These are phyloP conservation scores for Lydus trimaculatus DNA, from an alignment of 2,888 invertebrate species.

Conservation along the genomic window DNA sequence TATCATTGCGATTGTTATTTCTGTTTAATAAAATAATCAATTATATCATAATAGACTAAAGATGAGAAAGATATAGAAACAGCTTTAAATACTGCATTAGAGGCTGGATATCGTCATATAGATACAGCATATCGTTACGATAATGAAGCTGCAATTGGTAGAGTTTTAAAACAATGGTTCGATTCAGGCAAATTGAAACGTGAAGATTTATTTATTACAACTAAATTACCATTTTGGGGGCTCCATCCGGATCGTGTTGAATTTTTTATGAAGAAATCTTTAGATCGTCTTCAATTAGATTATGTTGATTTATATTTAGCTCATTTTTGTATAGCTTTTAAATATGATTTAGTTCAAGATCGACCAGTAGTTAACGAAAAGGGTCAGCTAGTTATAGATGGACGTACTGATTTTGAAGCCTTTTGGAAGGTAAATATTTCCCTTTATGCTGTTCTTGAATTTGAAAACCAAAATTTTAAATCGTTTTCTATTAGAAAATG, in stretches of 20 bases:
- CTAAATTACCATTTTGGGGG: slow-evolving; percentile 75
- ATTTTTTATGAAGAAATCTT: slow-evolving; percentile 39
- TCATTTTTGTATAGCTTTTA: slow-evolving; percentile 42
- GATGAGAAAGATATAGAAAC: slow-evolving; percentile 68
- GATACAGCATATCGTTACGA: slow-evolving; percentile 79
- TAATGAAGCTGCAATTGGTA: slow-evolving; percentile 78
- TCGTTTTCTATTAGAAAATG: slow-evolving; percentile 63
- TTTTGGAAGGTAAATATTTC: slow-evolving; percentile 37
- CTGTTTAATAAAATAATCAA: neutral
- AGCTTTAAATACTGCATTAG: slow-evolving; percentile 73
- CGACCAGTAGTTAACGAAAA: neutral
- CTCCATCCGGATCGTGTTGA: slow-evolving; percentile 62
- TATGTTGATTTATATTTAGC: slow-evolving; percentile 47
- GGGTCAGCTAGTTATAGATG: slow-evolving; percentile 46
- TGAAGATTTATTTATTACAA: slow-evolving; percentile 81
- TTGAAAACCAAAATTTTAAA: no score
- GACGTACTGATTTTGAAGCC: slow-evolving; percentile 33
- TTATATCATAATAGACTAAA: slow-evolving; percentile 61
- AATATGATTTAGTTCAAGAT: slow-evolving; percentile 17
- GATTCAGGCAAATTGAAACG: slow-evolving; percentile 71
- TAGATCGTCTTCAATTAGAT: slow-evolving; percentile 40
- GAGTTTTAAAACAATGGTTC: slow-evolving; percentile 74
- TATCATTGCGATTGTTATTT: neutral
- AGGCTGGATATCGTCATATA: slow-evolving; percentile 80
- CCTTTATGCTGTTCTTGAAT: neutral